Evolutionary conservation across 2,113 vertebrate species (phyloP), one percentile per base, ranked within the genome.

Genomic region (Colossoma macropomum): DNA sequence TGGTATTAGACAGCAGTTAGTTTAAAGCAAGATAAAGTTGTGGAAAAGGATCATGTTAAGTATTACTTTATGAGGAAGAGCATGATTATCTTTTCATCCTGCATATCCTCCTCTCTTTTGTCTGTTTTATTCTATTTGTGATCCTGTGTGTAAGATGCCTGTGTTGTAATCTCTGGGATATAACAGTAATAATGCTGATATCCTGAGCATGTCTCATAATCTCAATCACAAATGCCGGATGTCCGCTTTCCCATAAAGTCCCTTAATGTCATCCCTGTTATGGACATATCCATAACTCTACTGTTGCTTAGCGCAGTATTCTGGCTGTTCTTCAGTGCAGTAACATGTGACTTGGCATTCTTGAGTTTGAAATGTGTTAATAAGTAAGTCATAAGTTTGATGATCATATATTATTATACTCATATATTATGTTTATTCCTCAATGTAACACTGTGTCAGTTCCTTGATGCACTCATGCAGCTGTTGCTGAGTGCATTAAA

Each of bases 201-300:
- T 92, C 86, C 88, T 87, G 88, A 89, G 90, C 90, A 81, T 48
- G 80, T 88, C 85, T 85, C 89, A 84, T 87, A 88, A 92, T 88
- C 85, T 82, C 75, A 41, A 81, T 88, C 84, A 41, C 77, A 81
- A 79, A 72, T 78, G 88, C 63, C 72, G 89, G 86, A 92, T 92
- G 88, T 88, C 0, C 41, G 77, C 71, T 87, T 93, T 90, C 88
- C 88, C 87, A 89, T 87, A 81, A 72, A 25, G 19, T n/a, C 12
- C 3, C 23, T n/a, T 62, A 32, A 77, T 25, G 60, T 77, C 75
- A 62, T 62, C 21, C 54, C 62, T 11, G 15, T 15, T 54, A 4
- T 62, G 25, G 59, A 62, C 59, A n/a, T n/a, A 27, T 27, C n/a
- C 59, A 25, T 2, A 62, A 13, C 56, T 8, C 10, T 1, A 9